Percentiles rank a stretch among this genome's conserved stretches.
These are phyloP conservation scores for Dasypogon diadema DNA, from an alignment of 2,888 invertebrate genomes.

Conservation along the genomic window DNA sequence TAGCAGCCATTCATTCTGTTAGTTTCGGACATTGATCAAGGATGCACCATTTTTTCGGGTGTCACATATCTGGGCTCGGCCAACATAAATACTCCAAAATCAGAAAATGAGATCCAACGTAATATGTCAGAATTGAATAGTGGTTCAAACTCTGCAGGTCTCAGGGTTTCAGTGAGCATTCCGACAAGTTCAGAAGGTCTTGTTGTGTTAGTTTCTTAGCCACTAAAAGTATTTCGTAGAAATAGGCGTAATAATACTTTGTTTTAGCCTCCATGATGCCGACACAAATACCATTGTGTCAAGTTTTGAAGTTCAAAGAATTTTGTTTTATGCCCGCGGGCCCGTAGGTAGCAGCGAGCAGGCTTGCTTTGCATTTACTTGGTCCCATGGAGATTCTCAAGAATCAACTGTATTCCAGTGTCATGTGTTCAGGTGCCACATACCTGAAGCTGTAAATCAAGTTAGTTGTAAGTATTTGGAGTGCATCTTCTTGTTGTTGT, in stretches of 20 bases:
- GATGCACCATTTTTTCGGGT: constrained; percentile 91
- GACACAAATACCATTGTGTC: constrained; percentile 81
- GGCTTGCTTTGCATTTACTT: constrained; percentile 98
- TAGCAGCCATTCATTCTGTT: constrained; percentile 59
- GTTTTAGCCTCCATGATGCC: constrained; percentile 82
- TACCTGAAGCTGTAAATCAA: constrained; percentile 89
- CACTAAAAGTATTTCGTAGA: background rate
- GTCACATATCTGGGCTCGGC: constrained; percentile 94
- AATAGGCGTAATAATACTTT: background rate
- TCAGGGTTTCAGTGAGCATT: constrained; percentile 92
- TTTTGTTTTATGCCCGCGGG: constrained; percentile 95
- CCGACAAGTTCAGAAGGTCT: constrained; percentile 93
- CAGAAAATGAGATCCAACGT: constrained; percentile 90
- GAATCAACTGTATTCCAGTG: constrained; percentile 94
- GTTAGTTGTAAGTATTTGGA: constrained; percentile 74
- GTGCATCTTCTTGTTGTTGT: background rate
- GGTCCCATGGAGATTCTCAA: constrained; percentile 91
- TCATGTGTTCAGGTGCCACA: constrained; percentile 96
- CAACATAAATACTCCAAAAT: constrained; percentile 91
- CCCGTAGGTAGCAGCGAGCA: constrained; percentile 83
- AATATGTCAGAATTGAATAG: constrained; percentile 91
- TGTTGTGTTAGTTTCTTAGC: constrained; percentile 83
- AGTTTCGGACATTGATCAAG: constrained; percentile 87
- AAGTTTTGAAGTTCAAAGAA: constrained; percentile 91
- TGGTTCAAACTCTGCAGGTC: constrained; percentile 76